Percentiles rank a stretch among this genome's conserved stretches.
Conservation (phyloP, 2,888 invertebrate genomes). For the Drosophila anceps region DNA sequence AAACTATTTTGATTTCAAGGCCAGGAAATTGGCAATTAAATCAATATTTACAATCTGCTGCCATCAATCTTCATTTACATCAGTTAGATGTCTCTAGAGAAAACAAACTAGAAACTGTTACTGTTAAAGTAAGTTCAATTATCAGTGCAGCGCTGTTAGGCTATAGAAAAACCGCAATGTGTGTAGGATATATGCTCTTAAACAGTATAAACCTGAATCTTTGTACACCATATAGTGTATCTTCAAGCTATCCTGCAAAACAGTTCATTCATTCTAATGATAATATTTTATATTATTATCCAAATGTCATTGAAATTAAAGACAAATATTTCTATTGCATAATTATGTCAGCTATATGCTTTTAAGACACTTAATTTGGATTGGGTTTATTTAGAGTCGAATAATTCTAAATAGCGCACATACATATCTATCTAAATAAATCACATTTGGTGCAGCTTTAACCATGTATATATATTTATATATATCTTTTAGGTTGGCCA, state of each 20-base stretch:
- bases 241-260: too few relatives aligned
- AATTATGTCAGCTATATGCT: background rate
- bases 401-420: background rate
- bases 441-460: slow-evolving; percentile 7
- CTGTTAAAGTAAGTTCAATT: background rate
- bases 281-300: too few relatives aligned
- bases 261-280: too few relatives aligned
- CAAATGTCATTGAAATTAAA: too few relatives aligned
- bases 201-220: too few relatives aligned
- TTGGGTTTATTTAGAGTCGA: background rate
- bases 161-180: too few relatives aligned
- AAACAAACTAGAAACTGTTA: background rate
- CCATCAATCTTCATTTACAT: slow-evolving; percentile 49
- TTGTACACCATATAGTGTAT: too few relatives aligned
- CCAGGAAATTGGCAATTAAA: slow-evolving; percentile 37
- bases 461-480: slow-evolving; percentile 3
- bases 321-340: background rate
- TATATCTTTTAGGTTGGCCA: background rate
- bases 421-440: slow-evolving; percentile 7
- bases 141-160: background rate
- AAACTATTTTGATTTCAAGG: slow-evolving; percentile 46
- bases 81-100: background rate
- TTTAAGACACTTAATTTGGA: background rate
- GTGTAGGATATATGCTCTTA: too few relatives aligned
- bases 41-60: slow-evolving; percentile 11